Evolutionary conservation across 2,888 invertebrate genomes (phyloP).

Genomic region (Poecilus cupreus): DNA sequence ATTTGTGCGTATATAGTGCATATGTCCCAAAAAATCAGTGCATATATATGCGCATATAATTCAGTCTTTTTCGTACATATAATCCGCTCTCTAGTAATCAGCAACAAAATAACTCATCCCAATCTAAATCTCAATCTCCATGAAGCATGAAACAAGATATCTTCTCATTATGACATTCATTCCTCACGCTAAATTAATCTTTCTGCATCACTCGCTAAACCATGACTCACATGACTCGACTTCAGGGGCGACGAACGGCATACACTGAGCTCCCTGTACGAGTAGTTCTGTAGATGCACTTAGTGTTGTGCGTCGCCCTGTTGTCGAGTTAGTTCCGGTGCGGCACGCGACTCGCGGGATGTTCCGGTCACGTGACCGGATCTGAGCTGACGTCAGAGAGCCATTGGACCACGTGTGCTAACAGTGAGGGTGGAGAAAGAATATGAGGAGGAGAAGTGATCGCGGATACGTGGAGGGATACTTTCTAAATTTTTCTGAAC

Average conservation of each 20-base stretch:
- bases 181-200: slow-evolving; percentile 50
- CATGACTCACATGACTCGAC: slow-evolving; percentile 36
- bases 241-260: slow-evolving; percentile 1
- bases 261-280: too few species aligned
- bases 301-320: not conserved
- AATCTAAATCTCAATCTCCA: not conserved
- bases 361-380: slow-evolving; percentile 72
- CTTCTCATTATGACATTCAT: slow-evolving; percentile 22
- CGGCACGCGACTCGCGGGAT: slow-evolving; percentile 68
- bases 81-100: too few species aligned
- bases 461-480: too few species aligned
- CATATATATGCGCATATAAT: too few species aligned
- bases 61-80: too few species aligned
- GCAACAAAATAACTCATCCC: too few species aligned
- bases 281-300: slow-evolving; percentile 7
- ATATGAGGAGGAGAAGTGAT: not conserved
- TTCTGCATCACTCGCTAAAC: slow-evolving; percentile 32
- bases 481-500: too few species aligned
- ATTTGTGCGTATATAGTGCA: too few species aligned
- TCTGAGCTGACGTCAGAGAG: slow-evolving; percentile 63
- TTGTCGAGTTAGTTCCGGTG: slow-evolving; percentile 67
- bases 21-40: too few species aligned
- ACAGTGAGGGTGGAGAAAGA: not conserved
- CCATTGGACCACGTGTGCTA: not conserved
- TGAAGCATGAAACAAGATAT: slow-evolving; percentile 41